A percentile compares a stretch with the other conserved stretches of the same genome.
Conservation (phyloP, 2,113 vertebrate species). For the Halichoeres trimaculatus region DNA sequence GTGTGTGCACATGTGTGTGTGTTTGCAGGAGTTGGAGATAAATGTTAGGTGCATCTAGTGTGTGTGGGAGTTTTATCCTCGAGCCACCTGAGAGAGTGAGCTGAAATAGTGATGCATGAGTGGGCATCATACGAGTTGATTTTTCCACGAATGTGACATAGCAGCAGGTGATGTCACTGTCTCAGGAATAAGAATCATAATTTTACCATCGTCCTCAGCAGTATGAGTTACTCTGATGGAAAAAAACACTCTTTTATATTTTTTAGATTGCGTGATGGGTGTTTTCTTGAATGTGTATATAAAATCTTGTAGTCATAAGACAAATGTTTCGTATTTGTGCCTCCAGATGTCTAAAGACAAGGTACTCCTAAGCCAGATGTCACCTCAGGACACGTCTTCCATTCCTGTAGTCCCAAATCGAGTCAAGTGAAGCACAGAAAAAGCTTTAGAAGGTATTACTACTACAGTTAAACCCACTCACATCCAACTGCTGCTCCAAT, state of each 20-base stretch:
- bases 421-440: not conserved
- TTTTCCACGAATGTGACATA: not conserved
- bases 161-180: not conserved
- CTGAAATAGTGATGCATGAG: not conserved
- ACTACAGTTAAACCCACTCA: constrained; percentile 25
- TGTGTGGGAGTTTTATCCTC: constrained; percentile 21
- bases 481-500: constrained; percentile 36
- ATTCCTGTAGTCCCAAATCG: not conserved
- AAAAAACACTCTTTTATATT: too few species aligned
- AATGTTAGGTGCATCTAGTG: constrained; percentile 20
- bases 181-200: not conserved
- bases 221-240: not conserved
- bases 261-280: too few species aligned
- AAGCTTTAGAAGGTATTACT: constrained; percentile 7
- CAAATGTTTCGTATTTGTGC: not conserved
- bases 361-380: not conserved
- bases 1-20: not conserved
- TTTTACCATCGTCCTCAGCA: not conserved
- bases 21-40: constrained; percentile 4
- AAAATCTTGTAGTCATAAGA: not conserved
- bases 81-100: constrained; percentile 18
- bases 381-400: not conserved
- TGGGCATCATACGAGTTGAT: constrained; percentile 9
- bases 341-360: constrained; percentile 2
- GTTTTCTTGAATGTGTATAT: not conserved